Base-by-base conservation (phyloP, 2,888 invertebrate species). In the Caenorhabditis plicata region DNA sequence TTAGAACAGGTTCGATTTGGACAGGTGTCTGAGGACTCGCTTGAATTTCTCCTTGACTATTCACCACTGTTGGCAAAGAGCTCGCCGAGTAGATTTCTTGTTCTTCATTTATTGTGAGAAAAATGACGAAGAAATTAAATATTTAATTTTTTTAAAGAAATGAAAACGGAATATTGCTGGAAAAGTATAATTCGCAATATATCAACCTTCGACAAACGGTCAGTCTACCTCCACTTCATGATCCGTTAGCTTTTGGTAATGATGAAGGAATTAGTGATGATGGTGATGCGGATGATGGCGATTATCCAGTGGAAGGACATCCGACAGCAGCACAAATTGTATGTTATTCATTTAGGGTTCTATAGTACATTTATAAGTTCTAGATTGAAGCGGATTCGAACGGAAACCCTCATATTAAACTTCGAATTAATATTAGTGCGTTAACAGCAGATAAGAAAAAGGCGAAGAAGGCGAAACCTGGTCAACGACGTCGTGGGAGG, bases 11-110 rank as follows among this genome's bases (percentile, higher is more conserved):
- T 66, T 35, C 43, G 51, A 11, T 38, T 73, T n/a, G 46, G 47
- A 3, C 49, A 55, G 40, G 66, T 79, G 3, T 40, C 53, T 2
- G 51, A 74, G 31, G 73, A 80, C 35, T 77, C 80, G 26, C 64
- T 83, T 4, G 76, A 80, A 40, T 85, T 85, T 65, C 85, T 87
- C 66, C 82, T 87, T 52, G 85, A 87, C 65, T 84, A 79, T 23
- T 86, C 86, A 62, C 83, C 85, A 35, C 81, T 87, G 44, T 86
- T 86, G 77, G 83, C 83, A 17, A 84, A 85, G 49, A 86, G 86
- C 72, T 86, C 86, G 72, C 80, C 85, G 38, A 86, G 86, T 72
- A 82, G 87, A 46, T 87, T 85, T 76, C 83, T 85, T 56, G 81
- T 87, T 48, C 80, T 87, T 60, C 83, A 84, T 54, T 81, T 82